Percentiles rank a stretch among this genome's conserved stretches.
Evolutionary conservation across 2,888 invertebrate species (phyloP).

Genomic region (Hybos culiciformis): DNA sequence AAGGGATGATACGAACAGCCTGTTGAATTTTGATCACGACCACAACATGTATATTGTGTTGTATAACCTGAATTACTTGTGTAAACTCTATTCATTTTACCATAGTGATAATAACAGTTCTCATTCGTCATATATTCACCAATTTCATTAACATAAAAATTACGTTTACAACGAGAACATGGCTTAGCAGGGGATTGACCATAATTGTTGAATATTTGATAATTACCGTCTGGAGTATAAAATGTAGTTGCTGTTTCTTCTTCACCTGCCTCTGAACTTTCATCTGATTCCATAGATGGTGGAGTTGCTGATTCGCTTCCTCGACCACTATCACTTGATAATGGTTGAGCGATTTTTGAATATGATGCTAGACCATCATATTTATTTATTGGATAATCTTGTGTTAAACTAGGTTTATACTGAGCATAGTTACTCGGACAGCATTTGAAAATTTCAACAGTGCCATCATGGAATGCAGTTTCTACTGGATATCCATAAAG

Average conservation of each 20-base stretch:
- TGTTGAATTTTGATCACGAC: conserved; percentile 30
- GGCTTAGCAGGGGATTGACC: conserved; percentile 38
- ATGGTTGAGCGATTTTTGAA: not conserved
- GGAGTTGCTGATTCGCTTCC: conserved; percentile 42
- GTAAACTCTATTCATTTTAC: conserved; percentile 49
- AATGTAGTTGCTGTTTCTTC: conserved; percentile 17
- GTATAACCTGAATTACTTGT: conserved; percentile 17
- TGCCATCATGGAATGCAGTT: conserved; percentile 43
- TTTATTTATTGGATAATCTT: conserved; percentile 17
- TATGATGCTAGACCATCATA: conserved; percentile 22
- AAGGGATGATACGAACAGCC: conserved; percentile 52
- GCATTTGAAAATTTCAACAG: conserved; percentile 49
- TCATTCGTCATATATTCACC: conserved; percentile 61
- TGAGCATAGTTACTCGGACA: conserved; percentile 36
- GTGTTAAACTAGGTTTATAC: conserved; percentile 3
- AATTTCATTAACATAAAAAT: conserved; percentile 53
- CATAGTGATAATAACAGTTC: conserved; percentile 80
- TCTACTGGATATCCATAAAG: conserved; percentile 60
- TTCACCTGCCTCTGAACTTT: conserved; percentile 28
- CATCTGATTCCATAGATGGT: conserved; percentile 43
- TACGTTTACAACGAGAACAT: conserved; percentile 59
- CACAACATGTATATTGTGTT: conserved; percentile 49
- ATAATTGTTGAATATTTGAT: conserved; percentile 18
- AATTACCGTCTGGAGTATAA: conserved; percentile 28
- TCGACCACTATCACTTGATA: conserved; percentile 41